A percentile compares a stretch with the other conserved stretches of the same genome.
Evolutionary conservation across 2,888 invertebrate species (phyloP).

Genomic region (Chironomus riparius): DNA sequence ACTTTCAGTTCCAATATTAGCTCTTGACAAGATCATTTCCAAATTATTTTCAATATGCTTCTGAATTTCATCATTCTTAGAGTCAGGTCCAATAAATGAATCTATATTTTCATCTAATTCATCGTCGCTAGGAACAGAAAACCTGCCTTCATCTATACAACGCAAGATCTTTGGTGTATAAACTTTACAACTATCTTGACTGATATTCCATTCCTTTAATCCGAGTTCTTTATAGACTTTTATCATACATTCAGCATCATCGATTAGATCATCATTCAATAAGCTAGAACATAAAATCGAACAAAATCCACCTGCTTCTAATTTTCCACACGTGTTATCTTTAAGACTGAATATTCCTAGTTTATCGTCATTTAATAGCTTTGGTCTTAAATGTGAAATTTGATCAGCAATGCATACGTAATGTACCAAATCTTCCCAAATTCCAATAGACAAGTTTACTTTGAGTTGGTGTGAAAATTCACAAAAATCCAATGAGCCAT

Average conservation of each 20-base stretch:
- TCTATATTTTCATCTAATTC: slow-evolving; percentile 40
- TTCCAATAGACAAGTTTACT: not conserved
- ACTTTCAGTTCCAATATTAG: too few species aligned
- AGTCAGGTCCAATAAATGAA: too few species aligned
- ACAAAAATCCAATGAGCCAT: not conserved
- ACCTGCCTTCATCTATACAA: not conserved
- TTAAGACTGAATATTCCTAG: not conserved
- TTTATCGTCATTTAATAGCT: not conserved
- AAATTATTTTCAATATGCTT: too few species aligned
- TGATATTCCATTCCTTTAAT: not conserved
- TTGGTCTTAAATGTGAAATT: not conserved
- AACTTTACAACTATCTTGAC: slow-evolving; percentile 30
- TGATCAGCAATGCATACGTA: not conserved
- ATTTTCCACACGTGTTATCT: not conserved
- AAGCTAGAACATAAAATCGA: not conserved
- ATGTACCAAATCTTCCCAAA: not conserved
- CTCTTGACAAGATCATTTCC: too few species aligned
- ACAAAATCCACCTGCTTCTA: not conserved
- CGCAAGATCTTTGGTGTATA: not conserved
- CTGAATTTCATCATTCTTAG: too few species aligned
- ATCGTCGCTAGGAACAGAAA: slow-evolving; percentile 36
- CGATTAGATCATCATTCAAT: not conserved
- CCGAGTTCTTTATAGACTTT: not conserved
- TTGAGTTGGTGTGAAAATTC: not conserved
- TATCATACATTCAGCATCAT: not conserved